A percentile compares a stretch with the other conserved stretches of the same genome.
Evolutionary conservation across 2,888 invertebrate genomes (phyloP).

Genomic region (Strigamia transsilvanica): DNA sequence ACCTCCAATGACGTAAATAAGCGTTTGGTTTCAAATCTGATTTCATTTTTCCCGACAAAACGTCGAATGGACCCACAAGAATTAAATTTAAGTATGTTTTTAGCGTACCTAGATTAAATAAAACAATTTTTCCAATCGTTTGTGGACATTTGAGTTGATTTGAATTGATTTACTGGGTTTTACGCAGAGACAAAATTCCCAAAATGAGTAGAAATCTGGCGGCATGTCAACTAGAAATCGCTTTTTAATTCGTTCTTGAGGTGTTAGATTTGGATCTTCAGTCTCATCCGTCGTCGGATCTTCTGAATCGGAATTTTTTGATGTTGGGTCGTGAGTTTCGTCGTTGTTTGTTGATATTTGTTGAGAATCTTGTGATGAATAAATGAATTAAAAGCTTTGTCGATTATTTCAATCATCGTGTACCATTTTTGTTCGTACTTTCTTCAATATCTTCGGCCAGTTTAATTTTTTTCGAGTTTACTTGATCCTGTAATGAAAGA

Average conservation of each 20-base stretch:
- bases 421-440: not conserved
- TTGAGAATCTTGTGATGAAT: not conserved
- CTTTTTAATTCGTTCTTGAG: slow-evolving; percentile 70
- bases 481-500: not conserved
- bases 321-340: not conserved
- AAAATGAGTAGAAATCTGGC: slow-evolving; percentile 85
- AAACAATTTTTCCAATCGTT: slow-evolving; percentile 12
- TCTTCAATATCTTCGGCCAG: not conserved
- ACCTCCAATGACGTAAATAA: slow-evolving; percentile 86
- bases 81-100: slow-evolving; percentile 72
- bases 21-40: slow-evolving; percentile 67
- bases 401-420: not conserved
- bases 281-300: not conserved
- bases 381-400: no score
- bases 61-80: slow-evolving; percentile 88
- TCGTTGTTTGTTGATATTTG: not conserved
- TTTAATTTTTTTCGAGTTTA: not conserved
- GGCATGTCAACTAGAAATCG: slow-evolving; percentile 88
- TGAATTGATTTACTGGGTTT: not conserved
- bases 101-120: slow-evolving; percentile 68
- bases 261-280: not conserved
- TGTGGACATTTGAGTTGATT: not conserved
- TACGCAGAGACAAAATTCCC: slow-evolving; percentile 72
- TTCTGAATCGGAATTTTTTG: not conserved
- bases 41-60: slow-evolving; percentile 68